These are phyloP conservation scores for Drosophila prolongata DNA, from an alignment of 2,888 invertebrate genomes.

Conservation along the genomic window DNA sequence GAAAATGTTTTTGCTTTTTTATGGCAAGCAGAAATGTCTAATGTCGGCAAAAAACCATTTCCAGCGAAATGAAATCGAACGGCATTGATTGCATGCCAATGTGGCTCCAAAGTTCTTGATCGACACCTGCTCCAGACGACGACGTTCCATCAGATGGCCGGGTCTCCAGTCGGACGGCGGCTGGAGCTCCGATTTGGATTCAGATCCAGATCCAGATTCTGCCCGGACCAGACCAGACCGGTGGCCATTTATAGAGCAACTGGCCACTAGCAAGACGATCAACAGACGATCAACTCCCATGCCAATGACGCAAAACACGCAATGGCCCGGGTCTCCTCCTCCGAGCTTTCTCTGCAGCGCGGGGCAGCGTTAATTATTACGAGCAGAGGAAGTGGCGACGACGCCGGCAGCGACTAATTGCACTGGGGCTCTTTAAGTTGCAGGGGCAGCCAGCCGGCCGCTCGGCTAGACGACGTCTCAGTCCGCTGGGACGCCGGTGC, in stretches of 20 bases:
- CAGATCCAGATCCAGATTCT: conserved; percentile 22
- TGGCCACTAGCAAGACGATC: conserved; percentile 72
- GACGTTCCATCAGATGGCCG: conserved; percentile 28
- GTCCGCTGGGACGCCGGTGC: conserved; percentile 21
- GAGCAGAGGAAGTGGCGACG: conserved; percentile 72
- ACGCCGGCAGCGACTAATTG: conserved; percentile 72
- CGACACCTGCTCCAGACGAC: conserved; percentile 68
- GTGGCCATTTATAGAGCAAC: conserved; percentile 75
- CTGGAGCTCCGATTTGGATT: conserved; percentile 11
- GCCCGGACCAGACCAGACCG: conserved; percentile 48
- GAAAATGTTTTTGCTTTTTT: conserved; percentile 48
- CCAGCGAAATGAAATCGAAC: conserved; percentile 78
- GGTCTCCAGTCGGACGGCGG: conserved; percentile 8
- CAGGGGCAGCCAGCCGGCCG: conserved; percentile 44
- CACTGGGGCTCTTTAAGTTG: conserved; percentile 53
- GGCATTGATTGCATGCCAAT: conserved; percentile 82
- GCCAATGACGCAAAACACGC: conserved; percentile 78
- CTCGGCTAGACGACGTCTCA: conserved; percentile 32
- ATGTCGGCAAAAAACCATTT: conserved; percentile 60
- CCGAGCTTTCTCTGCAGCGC: conserved; percentile 60
- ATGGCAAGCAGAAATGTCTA: conserved; percentile 57
- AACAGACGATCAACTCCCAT: conserved; percentile 74
- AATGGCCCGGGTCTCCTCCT: conserved; percentile 43
- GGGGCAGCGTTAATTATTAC: conserved; percentile 76
- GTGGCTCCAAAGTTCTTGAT: conserved; percentile 82